Base-by-base conservation (phyloP, 2,113 vertebrate genomes). In the Nycticebus coucang region DNA sequence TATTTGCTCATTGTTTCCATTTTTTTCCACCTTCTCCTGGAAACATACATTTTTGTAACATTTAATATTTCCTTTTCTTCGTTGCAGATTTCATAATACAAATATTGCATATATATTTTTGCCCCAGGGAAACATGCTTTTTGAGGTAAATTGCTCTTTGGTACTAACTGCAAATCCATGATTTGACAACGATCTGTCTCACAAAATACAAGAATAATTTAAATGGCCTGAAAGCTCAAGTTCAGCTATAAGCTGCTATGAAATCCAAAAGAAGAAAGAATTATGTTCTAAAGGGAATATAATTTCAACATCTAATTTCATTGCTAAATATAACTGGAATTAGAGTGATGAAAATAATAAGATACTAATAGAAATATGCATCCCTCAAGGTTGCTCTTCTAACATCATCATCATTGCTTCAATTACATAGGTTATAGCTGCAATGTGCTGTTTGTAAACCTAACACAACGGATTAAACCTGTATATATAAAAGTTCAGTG, bases 161-260 rank as follows among this genome's bases (percentile, higher is more conserved):
- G 62, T 96, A 75, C 78, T 97, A 97, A 96, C 86, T 93, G 75
- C 86, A 96, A 88, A 57, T 79, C 69, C 28, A 89, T 90, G 41
- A 92, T 87, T 95, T 94, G 89, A 89, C 55, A 92, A 90, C 92
- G 89, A 74, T 89, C 92, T 93, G 92, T 87, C 90, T 89, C 53
- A 87, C 94, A 57, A 93, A 95, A 89, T 95, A 89, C 66, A 96
- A 15, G 41, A 64, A 92, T 95, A 90, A 92, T 95, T 96, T 94
- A 95, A 95, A 89, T 78, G 66, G 28, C 17, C 62, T 96, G 59
- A 83, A 60, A 87, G 17, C 55, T 91, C 19, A 17, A 69, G 28
- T 30, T 96, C 4, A 79, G 50, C 24, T 78, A 62, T 92, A 84
- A 94, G 57, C 26, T 64, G 90, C 45, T 68, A 88, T 69, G 88